Percentiles rank a stretch among this genome's conserved stretches.
Evolutionary conservation across 2,888 invertebrate species (phyloP).

Genomic region (Stenoptilia bipunctidactyla): DNA sequence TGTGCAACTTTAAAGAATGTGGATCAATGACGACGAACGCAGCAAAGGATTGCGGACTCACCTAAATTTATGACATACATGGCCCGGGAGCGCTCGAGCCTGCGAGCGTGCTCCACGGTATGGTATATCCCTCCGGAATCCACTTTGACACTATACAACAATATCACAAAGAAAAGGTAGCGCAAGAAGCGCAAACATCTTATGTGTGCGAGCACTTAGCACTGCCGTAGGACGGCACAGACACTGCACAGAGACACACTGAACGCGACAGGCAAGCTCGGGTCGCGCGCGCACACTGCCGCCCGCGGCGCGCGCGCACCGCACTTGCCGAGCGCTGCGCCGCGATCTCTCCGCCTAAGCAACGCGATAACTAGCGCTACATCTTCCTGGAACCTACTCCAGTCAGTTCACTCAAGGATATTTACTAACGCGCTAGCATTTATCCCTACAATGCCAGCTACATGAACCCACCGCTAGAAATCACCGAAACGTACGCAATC

Average conservation of each 20-base stretch:
- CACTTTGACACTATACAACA: constrained; percentile 58
- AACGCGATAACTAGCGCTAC: constrained; percentile 13
- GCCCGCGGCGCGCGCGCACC: constrained; percentile 18
- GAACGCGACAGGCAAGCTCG: constrained; percentile 36
- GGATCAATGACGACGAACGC: constrained; percentile 31
- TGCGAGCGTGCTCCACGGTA: constrained; percentile 65
- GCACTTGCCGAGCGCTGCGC: constrained; percentile 16
- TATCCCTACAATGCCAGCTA: too few relatives aligned
- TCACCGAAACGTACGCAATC: too few relatives aligned
- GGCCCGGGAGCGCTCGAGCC: constrained; percentile 68
- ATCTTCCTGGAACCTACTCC: neutral
- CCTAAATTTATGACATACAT: constrained; percentile 72
- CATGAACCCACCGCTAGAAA: too few relatives aligned
- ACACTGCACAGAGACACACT: constrained; percentile 26
- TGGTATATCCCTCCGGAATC: constrained; percentile 65
- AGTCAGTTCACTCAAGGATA: neutral
- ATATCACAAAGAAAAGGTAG: constrained; percentile 54
- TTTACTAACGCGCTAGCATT: too few relatives aligned
- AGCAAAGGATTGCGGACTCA: constrained; percentile 52
- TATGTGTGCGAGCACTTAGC: constrained; percentile 47
- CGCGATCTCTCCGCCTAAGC: constrained; percentile 15
- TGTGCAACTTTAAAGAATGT: constrained; percentile 35
- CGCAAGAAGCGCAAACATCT: constrained; percentile 56
- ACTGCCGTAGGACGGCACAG: constrained; percentile 36
- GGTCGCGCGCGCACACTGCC: constrained; percentile 48